Conservation (phyloP, 1,140 invertebrate genomes). For the Heliconius hewitsoni region DNA sequence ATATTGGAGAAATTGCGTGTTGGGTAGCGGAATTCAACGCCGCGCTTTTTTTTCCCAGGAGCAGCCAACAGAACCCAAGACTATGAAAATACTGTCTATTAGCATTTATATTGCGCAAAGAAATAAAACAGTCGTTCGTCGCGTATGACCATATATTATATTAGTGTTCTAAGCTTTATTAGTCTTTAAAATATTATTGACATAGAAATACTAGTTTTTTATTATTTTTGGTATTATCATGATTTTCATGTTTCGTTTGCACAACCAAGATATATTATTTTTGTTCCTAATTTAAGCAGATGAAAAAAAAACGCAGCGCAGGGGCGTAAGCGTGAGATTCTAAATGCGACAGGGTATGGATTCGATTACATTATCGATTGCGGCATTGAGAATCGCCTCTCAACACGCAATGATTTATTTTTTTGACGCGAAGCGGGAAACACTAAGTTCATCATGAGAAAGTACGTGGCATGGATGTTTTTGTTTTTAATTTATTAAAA, state of each 20-base stretch:
- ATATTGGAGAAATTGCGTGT: neutral
- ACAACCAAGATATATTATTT: too few relatives aligned
- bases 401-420: too few relatives aligned
- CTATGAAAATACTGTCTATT: neutral
- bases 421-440: too few relatives aligned
- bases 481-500: too few relatives aligned
- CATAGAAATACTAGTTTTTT: neutral
- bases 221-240: neutral
- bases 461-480: too few relatives aligned
- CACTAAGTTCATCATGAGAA: too few relatives aligned
- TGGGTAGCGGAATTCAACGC: neutral
- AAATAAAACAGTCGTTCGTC: constrained; percentile 7
- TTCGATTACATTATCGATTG: too few relatives aligned
- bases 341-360: too few relatives aligned
- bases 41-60: neutral
- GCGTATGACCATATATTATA: neutral
- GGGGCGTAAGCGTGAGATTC: too few relatives aligned
- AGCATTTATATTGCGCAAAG: constrained; percentile 5
- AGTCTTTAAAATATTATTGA: constrained; percentile 5
- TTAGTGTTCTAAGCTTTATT: neutral
- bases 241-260: neutral
- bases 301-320: too few relatives aligned
- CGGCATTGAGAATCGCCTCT: too few relatives aligned
- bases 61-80: neutral
- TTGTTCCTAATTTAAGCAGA: too few relatives aligned